Percentiles rank a stretch among this genome's conserved stretches.
These are phyloP conservation scores for Takifugu ocellatus DNA, from an alignment of 2,797 vertebrate species.

Conservation along the genomic window DNA sequence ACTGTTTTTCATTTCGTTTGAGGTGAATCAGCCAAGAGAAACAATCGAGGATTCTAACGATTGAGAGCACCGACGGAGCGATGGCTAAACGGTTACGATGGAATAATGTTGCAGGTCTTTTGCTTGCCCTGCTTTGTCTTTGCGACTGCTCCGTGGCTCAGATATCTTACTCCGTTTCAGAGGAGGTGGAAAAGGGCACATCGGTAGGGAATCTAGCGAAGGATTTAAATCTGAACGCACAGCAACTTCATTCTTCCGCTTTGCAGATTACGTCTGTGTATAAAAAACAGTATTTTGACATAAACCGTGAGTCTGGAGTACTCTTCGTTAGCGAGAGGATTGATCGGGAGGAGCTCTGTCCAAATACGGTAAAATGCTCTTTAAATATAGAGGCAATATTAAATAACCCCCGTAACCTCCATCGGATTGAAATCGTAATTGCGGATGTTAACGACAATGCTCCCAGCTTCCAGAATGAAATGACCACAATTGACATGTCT, in stretches of 20 bases:
- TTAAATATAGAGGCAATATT: constrained; percentile 65
- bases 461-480: constrained; percentile 45
- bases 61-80: background rate
- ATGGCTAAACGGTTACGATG: constrained; percentile 46
- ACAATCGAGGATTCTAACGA: background rate
- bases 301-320: constrained; percentile 65
- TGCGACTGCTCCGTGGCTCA: constrained; percentile 71
- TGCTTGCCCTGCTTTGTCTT: constrained; percentile 59
- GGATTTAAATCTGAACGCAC: constrained; percentile 68
- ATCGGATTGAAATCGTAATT: constrained; percentile 63
- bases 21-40: background rate
- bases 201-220: constrained; percentile 71
- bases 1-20: background rate
- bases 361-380: constrained; percentile 57
- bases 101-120: constrained; percentile 17
- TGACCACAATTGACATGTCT: constrained; percentile 18
- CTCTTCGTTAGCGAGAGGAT: constrained; percentile 68
- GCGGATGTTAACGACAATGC: constrained; percentile 68
- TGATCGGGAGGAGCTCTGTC: constrained; percentile 75
- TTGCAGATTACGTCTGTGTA: constrained; percentile 57
- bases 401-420: constrained; percentile 61
- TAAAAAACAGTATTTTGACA: constrained; percentile 62
- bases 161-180: constrained; percentile 68
- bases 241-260: constrained; percentile 30
- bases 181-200: constrained; percentile 68